phyloP scores from a whole-genome alignment of 2,797 vertebrate species.

The Enteromius argenteus region DNA sequence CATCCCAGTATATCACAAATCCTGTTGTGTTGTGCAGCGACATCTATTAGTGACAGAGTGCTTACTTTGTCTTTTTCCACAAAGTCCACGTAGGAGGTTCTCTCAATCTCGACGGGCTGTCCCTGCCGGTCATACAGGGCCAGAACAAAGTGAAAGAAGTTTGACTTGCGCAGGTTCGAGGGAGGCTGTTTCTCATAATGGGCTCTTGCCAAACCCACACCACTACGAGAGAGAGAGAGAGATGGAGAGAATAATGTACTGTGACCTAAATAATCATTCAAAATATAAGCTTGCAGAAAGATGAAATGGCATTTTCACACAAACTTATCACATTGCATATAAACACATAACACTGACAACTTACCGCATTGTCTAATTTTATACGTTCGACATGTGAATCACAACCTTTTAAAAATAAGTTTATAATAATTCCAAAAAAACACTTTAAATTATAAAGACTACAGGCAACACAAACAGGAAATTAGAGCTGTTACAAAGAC shows the following conservation, averaged over 20 bases:
- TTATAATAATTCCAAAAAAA: background rate
- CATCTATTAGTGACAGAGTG: slow-evolving; percentile 21
- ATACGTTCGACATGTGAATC: background rate
- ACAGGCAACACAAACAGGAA: slow-evolving; percentile 1
- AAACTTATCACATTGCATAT: slow-evolving; percentile 27
- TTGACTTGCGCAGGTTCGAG: slow-evolving; percentile 94
- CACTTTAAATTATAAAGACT: background rate
- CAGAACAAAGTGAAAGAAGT: slow-evolving; percentile 96
- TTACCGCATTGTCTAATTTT: background rate
- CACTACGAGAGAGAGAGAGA: slow-evolving; percentile 71
- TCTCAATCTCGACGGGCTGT: slow-evolving; percentile 95
- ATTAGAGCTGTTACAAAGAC: slow-evolving; percentile 9
- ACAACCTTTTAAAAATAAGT: background rate
- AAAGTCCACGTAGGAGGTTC: slow-evolving; percentile 94
- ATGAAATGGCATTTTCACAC: slow-evolving; percentile 13
- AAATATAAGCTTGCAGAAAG: slow-evolving; percentile 16
- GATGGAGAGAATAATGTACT: slow-evolving; percentile 13
- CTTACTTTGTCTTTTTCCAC: slow-evolving; percentile 95
- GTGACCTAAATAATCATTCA: slow-evolving; percentile 21
- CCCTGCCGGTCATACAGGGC: slow-evolving; percentile 95
- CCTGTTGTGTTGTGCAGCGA: slow-evolving; percentile 14
- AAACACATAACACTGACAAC: slow-evolving; percentile 5
- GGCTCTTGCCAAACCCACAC: slow-evolving; percentile 89
- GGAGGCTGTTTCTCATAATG: slow-evolving; percentile 97
- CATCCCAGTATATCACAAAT: slow-evolving; percentile 18